Evolutionary conservation across 2,797 vertebrate genomes (phyloP).

Genomic region (Glossophaga mutica): DNA sequence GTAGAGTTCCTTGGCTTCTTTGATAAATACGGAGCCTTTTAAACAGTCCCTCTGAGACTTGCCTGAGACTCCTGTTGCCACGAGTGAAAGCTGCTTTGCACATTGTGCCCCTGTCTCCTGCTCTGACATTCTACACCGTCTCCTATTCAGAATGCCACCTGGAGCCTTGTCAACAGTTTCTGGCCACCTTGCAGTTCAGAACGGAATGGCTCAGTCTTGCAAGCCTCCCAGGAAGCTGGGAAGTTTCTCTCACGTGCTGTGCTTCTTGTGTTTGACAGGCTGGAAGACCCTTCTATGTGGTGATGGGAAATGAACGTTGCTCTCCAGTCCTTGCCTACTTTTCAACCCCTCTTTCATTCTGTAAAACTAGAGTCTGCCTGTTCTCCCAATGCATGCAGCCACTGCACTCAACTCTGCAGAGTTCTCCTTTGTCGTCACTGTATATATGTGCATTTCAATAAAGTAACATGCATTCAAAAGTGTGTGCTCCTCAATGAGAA

Average conservation of each 20-base stretch:
- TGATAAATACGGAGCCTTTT: constrained; percentile 34
- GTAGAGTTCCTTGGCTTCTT: neutral
- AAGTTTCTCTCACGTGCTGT: neutral
- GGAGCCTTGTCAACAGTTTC: neutral
- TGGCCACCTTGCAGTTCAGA: neutral
- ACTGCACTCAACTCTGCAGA: constrained; percentile 74
- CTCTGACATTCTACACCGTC: neutral
- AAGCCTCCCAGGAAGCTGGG: neutral
- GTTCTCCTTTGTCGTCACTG: constrained; percentile 76
- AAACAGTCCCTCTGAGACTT: neutral
- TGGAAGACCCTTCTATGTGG: constrained; percentile 93
- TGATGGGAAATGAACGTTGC: constrained; percentile 82
- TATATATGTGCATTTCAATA: constrained; percentile 89
- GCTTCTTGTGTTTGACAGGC: constrained; percentile 85
- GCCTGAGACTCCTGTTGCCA: neutral
- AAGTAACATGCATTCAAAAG: constrained; percentile 86
- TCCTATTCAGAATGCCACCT: neutral
- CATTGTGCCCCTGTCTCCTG: neutral
- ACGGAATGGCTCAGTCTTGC: neutral
- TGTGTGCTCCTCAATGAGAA: constrained; percentile 76
- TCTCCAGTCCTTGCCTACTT: constrained; percentile 76
- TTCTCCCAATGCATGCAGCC: constrained; percentile 82
- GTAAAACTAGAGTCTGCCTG: constrained; percentile 70
- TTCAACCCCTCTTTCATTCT: constrained; percentile 75
- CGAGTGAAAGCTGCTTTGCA: neutral